phyloP scores from a whole-genome alignment of 2,797 vertebrate genomes.

The Malacoraja senta region DNA sequence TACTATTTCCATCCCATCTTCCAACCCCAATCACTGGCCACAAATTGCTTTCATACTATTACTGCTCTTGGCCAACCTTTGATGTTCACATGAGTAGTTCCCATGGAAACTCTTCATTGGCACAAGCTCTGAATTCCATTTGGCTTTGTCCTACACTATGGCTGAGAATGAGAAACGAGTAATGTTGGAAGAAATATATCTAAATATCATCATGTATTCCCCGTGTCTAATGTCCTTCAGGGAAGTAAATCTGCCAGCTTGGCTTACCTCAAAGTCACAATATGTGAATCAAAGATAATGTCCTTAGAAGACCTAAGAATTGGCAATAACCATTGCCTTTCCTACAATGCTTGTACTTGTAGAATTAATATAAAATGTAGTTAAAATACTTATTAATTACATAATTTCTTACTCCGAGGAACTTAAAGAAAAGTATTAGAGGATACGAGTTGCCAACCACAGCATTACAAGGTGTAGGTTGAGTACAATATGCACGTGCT shows the following conservation, averaged over 20 bases:
- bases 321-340: not conserved
- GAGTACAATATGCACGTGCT: no score
- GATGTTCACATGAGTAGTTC: not conserved
- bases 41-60: conserved; percentile 9
- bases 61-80: not conserved
- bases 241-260: not conserved
- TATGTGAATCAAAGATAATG: not conserved
- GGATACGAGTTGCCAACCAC: not conserved
- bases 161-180: not conserved
- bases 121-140: not conserved
- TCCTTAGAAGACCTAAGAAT: not conserved
- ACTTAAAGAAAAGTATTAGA: not conserved
- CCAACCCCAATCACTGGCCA: not conserved
- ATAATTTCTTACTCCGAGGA: not conserved
- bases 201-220: not conserved
- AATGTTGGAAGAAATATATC: not conserved
- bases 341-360: not conserved
- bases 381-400: not conserved
- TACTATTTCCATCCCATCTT: not conserved
- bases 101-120: not conserved
- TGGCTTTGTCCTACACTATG: not conserved
- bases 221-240: not conserved
- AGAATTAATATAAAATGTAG: not conserved
- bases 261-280: not conserved
- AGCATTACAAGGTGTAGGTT: not conserved